A percentile compares a stretch with the other conserved stretches of the same genome.
phyloP scores from a whole-genome alignment of 35 echinoderm and acorn worm genomes.

The Heliocidaris tuberculata region DNA sequence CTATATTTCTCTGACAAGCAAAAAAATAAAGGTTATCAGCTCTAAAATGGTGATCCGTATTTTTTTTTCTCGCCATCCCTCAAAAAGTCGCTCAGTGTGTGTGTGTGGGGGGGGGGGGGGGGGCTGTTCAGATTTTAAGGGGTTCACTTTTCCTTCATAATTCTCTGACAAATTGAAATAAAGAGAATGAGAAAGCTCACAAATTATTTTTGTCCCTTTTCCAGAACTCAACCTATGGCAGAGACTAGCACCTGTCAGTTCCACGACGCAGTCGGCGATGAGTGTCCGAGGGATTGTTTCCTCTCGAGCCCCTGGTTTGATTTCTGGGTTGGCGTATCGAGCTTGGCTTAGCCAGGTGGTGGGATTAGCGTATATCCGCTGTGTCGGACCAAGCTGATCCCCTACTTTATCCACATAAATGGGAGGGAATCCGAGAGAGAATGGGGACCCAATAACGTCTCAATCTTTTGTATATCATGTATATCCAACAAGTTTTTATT shows the following conservation, averaged over 20 bases:
- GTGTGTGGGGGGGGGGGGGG: no score
- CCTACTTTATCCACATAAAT: neutral
- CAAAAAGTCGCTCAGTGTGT: no score
- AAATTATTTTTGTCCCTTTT: no score
- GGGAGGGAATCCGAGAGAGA: neutral
- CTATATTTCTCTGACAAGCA: no score
- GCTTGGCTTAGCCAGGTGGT: neutral
- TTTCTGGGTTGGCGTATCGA: neutral
- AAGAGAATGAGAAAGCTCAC: no score
- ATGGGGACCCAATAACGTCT: neutral
- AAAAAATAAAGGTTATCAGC: no score
- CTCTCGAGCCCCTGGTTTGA: neutral
- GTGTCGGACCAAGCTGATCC: neutral
- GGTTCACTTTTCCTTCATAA: no score
- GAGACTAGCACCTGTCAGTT: slow-evolving; percentile 1
- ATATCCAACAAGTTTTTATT: neutral
- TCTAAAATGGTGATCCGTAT: no score
- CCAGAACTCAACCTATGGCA: no score
- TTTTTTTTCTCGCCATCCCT: no score
- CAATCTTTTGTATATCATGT: neutral
- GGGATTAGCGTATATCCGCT: neutral
- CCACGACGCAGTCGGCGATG: neutral
- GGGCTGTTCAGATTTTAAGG: no score
- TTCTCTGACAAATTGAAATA: no score
- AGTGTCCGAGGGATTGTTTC: neutral